Percentiles rank a stretch among this genome's conserved stretches.
phyloP scores from a whole-genome alignment of 2,113 vertebrate species.

The Echinops telfairi region DNA sequence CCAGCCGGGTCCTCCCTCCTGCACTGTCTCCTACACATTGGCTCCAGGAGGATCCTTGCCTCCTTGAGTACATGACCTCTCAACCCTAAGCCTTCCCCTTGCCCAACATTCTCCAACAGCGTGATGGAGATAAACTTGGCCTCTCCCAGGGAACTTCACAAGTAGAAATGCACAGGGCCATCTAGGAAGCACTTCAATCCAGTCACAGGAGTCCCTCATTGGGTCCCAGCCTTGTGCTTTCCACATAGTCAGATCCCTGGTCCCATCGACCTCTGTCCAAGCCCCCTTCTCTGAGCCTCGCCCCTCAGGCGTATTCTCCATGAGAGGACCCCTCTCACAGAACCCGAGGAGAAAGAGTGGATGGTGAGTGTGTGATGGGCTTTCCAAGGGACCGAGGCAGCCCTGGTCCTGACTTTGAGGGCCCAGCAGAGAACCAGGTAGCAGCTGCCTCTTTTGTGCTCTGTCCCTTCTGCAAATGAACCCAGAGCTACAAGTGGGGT shows the following conservation, averaged over 20 bases:
- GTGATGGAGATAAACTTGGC: background rate
- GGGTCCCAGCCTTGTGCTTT: background rate
- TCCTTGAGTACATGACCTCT: slow-evolving; percentile 9
- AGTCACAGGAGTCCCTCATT: background rate
- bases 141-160: background rate
- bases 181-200: background rate
- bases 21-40: background rate
- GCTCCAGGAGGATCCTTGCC: background rate
- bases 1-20: background rate
- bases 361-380: background rate
- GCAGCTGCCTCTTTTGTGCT: background rate
- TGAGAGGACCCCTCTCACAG: background rate
- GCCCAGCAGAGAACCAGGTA: background rate
- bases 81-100: background rate
- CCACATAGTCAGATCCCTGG: background rate
- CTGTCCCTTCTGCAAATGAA: slow-evolving; percentile 19
- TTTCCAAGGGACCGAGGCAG: background rate
- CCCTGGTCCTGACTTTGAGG: no score
- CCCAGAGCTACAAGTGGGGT: background rate
- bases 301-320: background rate
- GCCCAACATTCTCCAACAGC: background rate
- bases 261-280: background rate
- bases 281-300: background rate
- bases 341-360: background rate
- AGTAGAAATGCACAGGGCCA: background rate